These are phyloP conservation scores for Chymomyza amoena DNA, from an alignment of 2,888 invertebrate genomes.

Conservation along the genomic window DNA sequence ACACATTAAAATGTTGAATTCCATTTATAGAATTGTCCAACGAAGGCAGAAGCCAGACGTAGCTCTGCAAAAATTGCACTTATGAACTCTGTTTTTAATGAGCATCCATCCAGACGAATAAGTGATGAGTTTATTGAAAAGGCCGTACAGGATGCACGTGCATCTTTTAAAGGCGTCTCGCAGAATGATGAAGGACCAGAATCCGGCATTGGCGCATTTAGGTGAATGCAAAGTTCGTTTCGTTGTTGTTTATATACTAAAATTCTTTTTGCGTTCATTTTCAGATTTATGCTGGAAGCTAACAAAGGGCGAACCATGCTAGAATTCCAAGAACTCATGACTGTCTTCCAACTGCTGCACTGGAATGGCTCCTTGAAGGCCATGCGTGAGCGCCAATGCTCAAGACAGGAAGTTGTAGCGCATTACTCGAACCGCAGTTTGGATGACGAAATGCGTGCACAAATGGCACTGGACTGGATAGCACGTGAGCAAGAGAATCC, in stretches of 20 bases:
- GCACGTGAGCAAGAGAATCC: conserved; percentile 87
- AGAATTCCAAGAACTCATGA: conserved; percentile 98
- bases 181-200: conserved; percentile 84
- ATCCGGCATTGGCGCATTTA: conserved; percentile 86
- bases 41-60: conserved; percentile 95
- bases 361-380: conserved; percentile 98
- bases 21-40: conserved; percentile 89
- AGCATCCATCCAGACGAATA: conserved; percentile 94
- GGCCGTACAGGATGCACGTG: conserved; percentile 94
- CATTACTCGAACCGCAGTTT: conserved; percentile 95
- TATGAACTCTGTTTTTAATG: conserved; percentile 98
- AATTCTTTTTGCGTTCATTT: background rate
- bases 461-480: conserved; percentile 98
- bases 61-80: conserved; percentile 97
- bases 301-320: conserved; percentile 96
- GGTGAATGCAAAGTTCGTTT: conserved; percentile 73
- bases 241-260: background rate
- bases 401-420: conserved; percentile 93
- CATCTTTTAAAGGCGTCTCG: conserved; percentile 86
- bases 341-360: conserved; percentile 96
- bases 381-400: conserved; percentile 96
- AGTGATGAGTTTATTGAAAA: conserved; percentile 96
- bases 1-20: background rate
- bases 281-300: conserved; percentile 86
- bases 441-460: conserved; percentile 96